These are phyloP conservation scores for Neotoxoptera formosana DNA, from an alignment of 1,140 invertebrate genomes.

Conservation along the genomic window DNA sequence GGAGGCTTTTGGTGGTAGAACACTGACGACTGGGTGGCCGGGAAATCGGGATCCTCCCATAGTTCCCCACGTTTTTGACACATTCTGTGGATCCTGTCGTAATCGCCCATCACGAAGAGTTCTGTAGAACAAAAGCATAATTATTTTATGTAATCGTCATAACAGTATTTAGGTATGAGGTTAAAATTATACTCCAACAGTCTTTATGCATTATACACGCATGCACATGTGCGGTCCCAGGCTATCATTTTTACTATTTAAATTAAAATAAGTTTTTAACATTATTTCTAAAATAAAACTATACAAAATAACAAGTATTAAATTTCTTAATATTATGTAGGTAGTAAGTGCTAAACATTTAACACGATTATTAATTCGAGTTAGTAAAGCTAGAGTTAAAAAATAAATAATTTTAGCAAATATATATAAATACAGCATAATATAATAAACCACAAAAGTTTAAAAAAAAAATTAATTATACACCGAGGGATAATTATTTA, in stretches of 20 bases:
- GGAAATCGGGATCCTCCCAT: slow-evolving; percentile 94
- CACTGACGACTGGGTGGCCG: slow-evolving; percentile 84
- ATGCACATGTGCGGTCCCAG: neutral
- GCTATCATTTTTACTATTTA: neutral
- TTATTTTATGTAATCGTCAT: neutral
- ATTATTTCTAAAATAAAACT: neutral
- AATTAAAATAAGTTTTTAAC: neutral
- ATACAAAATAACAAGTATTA: neutral
- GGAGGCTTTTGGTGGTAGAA: slow-evolving; percentile 94
- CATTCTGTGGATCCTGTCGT: slow-evolving; percentile 80
- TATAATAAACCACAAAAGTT: neutral
- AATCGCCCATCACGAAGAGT: slow-evolving; percentile 70
- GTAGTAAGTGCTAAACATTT: neutral
- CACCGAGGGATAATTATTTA: neutral
- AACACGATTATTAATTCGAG: neutral
- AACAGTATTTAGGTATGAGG: neutral
- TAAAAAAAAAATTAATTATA: too few species aligned
- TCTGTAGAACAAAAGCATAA: slow-evolving; percentile 29
- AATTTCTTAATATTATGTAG: neutral
- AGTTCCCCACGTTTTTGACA: slow-evolving; percentile 81
- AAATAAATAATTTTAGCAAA: neutral
- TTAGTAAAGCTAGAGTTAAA: neutral
- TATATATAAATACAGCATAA: neutral
- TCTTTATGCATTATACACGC: neutral
- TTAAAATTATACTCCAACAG: neutral